A percentile compares a stretch with the other conserved stretches of the same genome.
Evolutionary conservation across 2,113 vertebrate genomes (phyloP).

Genomic region (Gavia stellata): DNA sequence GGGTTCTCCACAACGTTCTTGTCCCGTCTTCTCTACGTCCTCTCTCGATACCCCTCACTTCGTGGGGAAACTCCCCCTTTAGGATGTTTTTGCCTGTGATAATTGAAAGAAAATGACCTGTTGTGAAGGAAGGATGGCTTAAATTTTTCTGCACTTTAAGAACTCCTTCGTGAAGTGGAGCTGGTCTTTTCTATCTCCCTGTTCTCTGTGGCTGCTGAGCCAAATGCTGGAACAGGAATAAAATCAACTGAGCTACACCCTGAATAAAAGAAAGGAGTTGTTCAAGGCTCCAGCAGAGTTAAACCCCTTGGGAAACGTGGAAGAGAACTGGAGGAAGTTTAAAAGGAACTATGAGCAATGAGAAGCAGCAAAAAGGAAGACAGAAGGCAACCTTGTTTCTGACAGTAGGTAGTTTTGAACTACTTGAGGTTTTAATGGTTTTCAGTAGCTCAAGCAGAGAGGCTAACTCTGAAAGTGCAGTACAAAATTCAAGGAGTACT

Average conservation of each 20-base stretch:
- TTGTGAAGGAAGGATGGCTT: neutral
- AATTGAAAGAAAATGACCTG: neutral
- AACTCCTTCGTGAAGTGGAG: neutral
- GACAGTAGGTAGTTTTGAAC: conserved; percentile 22
- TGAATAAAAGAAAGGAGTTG: neutral
- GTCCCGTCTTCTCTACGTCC: accelerated
- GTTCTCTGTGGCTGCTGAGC: neutral
- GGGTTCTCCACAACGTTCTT: neutral
- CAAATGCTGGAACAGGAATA: neutral
- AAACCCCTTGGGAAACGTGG: neutral
- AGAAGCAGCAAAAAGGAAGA: neutral
- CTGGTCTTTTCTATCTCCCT: neutral
- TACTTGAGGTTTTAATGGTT: conserved; percentile 21
- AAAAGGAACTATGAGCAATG: conserved; percentile 11
- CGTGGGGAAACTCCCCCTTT: neutral
- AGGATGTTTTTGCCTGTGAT: neutral
- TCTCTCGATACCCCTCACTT: neutral
- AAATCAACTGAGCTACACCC: neutral
- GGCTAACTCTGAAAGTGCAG: conserved; percentile 2
- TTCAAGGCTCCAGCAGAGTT: neutral
- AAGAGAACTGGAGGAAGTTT: neutral
- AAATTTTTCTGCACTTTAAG: neutral
- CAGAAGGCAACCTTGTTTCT: neutral
- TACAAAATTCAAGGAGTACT: conserved; percentile 28
- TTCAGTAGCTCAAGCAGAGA: conserved; percentile 31